These are phyloP conservation scores for Myocastor coypus DNA, from an alignment of 2,113 vertebrate species.

Conservation along the genomic window DNA sequence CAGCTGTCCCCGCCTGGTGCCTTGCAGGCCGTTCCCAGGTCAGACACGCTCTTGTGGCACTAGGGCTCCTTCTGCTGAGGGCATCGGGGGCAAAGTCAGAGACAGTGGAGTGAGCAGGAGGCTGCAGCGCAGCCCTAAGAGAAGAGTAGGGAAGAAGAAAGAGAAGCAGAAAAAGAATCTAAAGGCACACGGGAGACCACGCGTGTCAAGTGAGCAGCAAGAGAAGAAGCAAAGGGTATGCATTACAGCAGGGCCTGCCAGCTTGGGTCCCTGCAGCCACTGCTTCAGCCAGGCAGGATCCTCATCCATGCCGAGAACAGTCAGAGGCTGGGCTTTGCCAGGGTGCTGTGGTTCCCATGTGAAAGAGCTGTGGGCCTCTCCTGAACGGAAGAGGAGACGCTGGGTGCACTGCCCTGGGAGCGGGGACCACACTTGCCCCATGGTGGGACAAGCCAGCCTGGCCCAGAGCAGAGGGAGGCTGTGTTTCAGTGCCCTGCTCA, in stretches of 20 bases:
- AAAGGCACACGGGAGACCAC: background rate
- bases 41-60: fast-evolving
- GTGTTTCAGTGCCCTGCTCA: too few relatives aligned
- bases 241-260: background rate
- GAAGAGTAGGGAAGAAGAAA: background rate
- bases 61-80: background rate
- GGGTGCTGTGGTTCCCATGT: too few relatives aligned
- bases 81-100: background rate
- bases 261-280: background rate
- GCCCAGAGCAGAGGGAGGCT: background rate
- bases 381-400: background rate
- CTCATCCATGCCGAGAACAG: background rate
- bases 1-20: background rate
- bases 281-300: background rate
- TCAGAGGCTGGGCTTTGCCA: background rate
- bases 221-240: background rate
- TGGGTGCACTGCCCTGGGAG: background rate
- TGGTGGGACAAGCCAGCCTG: background rate
- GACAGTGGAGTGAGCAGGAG: fast-evolving
- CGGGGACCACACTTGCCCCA: background rate
- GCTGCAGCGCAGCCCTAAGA: background rate
- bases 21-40: background rate
- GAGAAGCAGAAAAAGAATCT: background rate
- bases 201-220: background rate
- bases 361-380: background rate